Evolutionary conservation across 2,888 invertebrate genomes (phyloP), one percentile per base, ranked within the genome.

Genomic region (Priocnemis perturbator): DNA sequence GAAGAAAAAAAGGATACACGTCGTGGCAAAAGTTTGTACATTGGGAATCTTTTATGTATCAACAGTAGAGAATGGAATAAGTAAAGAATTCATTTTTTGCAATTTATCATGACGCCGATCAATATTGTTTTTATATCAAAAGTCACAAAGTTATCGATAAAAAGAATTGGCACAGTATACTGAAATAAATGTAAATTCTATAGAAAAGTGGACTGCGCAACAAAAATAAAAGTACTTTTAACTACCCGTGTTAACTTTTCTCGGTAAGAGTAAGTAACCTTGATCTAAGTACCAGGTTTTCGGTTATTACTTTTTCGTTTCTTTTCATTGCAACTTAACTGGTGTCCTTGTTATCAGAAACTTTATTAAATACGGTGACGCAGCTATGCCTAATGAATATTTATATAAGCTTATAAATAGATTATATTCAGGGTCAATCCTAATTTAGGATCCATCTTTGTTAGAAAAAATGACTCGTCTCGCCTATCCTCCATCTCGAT

Each of bases 21-120:
- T 59, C n/a, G 64, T 73, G 70, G 70, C 64, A 69, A 64, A 67
- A 64, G 69, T 73, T 70, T 79, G 76, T 77, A 77, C 72, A 79
- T 77, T 52, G 56, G 23, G 30, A 64, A 59, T 17, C 26, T 50
- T 50, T 50, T 50, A n/a, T 7, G 17, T n/a, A 50, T 19, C 4
- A 50, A 50, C 37, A 37, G 11, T 11, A 26, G 37, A 37, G 7
- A 11, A 11, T 11, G 7, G 37, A 26, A 26, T 37, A 37, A 11
- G 37, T 26, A 26, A 11, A 37, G 4, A 37, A 37, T 37, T 37
- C 26, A n/a, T 26, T 26, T 26, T 37, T 37, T 37, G 14, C 1
- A 37, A 9, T 37, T 37, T 11, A 37, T 11, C 14, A 37, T 37
- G 7, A 7, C 11, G 37, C 37, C 37, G 14, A 37, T 37, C 37